Conservation (phyloP, 2,797 vertebrate species). For the Danio tinwini region DNA sequence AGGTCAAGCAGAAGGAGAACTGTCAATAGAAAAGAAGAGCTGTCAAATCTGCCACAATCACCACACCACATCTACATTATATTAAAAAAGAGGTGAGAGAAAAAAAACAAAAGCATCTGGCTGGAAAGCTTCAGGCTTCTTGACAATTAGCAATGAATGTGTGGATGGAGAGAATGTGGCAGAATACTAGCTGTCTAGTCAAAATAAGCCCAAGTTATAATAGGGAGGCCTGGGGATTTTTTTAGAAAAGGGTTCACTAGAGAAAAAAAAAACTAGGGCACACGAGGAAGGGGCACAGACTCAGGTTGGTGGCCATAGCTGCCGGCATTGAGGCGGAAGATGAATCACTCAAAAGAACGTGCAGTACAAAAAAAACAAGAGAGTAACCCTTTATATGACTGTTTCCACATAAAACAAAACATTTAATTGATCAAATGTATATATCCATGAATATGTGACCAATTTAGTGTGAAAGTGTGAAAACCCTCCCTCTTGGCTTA, state of each 20-base stretch:
- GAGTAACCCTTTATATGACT: conserved; percentile 29
- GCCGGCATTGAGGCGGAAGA: conserved; percentile 65
- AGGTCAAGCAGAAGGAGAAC: neutral
- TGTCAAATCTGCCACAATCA: conserved; percentile 18
- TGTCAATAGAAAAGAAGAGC: neutral
- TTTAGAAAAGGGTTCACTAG: conserved; percentile 26
- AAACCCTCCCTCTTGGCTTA: neutral
- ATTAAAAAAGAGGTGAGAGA: conserved; percentile 17
- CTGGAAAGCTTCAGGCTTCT: conserved; percentile 5
- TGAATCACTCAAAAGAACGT: conserved; percentile 60
- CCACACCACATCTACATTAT: conserved; percentile 5
- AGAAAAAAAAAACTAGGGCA: conserved; percentile 49
- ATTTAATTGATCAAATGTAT: neutral
- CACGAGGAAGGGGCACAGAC: conserved; percentile 12
- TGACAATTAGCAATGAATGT: conserved; percentile 40
- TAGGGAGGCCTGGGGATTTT: neutral
- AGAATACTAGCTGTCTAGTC: conserved; percentile 2
- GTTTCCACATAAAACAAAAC: conserved; percentile 26
- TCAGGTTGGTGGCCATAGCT: conserved; percentile 56
- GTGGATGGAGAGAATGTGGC: neutral
- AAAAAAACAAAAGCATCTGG: neutral
- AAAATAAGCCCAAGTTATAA: neutral
- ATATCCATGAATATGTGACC: neutral
- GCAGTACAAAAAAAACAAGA: neutral
- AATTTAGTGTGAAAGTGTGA: neutral